Evolutionary conservation across 2,113 vertebrate species (phyloP).

Genomic region (Pycnonotus jocosus): DNA sequence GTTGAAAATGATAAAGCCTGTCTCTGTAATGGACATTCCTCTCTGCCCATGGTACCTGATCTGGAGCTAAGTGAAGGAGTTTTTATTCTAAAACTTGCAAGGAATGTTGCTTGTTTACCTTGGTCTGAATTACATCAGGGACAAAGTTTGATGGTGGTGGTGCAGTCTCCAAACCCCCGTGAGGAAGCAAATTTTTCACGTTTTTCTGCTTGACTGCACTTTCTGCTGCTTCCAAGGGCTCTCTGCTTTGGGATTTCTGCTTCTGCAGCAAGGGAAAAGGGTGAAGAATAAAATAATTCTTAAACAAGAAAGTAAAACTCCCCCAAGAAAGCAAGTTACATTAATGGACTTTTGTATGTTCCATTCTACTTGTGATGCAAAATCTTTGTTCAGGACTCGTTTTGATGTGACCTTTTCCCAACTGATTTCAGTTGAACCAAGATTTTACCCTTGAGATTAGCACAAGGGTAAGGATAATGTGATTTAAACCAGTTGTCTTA

Average conservation of each 20-base stretch:
- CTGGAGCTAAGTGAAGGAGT: not conserved
- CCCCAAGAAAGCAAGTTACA: not conserved
- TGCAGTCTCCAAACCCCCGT: not conserved
- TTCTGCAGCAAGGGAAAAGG: not conserved
- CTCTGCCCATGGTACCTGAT: not conserved
- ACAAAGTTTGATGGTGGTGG: not conserved
- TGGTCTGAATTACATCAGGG: not conserved
- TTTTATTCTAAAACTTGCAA: not conserved
- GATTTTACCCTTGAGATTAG: not conserved
- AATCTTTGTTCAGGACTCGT: not conserved
- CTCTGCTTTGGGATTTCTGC: not conserved
- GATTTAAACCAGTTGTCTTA: not conserved
- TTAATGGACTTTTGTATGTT: not conserved
- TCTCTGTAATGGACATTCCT: not conserved
- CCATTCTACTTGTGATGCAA: not conserved
- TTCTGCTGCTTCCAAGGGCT: not conserved
- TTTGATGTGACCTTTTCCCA: not conserved
- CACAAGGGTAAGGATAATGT: not conserved
- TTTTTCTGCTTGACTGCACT: not conserved
- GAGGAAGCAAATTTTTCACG: not conserved
- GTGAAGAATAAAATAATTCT: not conserved
- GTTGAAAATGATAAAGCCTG: not conserved
- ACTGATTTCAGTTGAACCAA: not conserved
- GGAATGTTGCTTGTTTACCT: slow-evolving; percentile 20
- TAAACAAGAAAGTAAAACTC: not conserved